These are phyloP conservation scores for Stenchaetothrips biformis DNA, from an alignment of 2,888 invertebrate genomes.

Conservation along the genomic window DNA sequence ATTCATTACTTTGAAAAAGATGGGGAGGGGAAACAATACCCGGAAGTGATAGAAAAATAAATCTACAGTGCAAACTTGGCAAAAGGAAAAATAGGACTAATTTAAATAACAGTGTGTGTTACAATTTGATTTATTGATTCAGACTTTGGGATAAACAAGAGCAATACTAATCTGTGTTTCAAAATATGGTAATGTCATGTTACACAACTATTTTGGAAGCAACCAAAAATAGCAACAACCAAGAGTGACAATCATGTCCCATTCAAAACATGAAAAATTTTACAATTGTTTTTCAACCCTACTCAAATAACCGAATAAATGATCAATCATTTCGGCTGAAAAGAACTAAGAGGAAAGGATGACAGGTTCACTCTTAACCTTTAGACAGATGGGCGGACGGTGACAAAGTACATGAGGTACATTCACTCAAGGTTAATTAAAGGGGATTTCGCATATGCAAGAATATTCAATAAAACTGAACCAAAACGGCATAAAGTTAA, in stretches of 20 bases:
- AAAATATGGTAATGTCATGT: constrained; percentile 8
- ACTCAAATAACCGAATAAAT: neutral
- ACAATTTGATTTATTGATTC: neutral
- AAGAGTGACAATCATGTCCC: neutral
- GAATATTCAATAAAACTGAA: neutral
- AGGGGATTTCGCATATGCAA: neutral
- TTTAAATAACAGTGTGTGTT: neutral
- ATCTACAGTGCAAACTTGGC: too few relatives aligned
- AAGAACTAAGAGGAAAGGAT: neutral
- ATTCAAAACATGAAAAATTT: neutral
- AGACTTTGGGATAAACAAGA: neutral
- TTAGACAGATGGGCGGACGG: neutral
- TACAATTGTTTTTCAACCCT: neutral
- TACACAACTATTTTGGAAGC: too few relatives aligned
- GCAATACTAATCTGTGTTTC: neutral
- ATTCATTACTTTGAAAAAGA: neutral
- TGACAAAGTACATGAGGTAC: neutral
- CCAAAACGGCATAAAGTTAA: neutral
- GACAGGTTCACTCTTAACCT: neutral
- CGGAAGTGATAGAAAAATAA: too few relatives aligned
- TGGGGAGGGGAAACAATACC: too few relatives aligned
- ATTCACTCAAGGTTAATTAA: neutral
- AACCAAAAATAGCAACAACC: too few relatives aligned
- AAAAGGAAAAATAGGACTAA: neutral
- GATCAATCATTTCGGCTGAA: neutral